Base-by-base conservation (phyloP, 2,797 vertebrate genomes). In the Parauchenoglanis ngamensis region DNA sequence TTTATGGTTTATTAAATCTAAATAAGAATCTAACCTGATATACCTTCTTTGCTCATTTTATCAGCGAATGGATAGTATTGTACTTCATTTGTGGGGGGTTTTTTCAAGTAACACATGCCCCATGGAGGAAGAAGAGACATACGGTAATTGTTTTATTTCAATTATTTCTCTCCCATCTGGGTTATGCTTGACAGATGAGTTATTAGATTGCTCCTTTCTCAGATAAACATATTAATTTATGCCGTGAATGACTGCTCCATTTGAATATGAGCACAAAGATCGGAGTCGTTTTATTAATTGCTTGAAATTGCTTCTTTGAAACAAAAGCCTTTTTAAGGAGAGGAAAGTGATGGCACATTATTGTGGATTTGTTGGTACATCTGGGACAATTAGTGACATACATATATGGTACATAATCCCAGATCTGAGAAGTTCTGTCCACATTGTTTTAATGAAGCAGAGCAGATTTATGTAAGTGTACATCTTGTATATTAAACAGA, bases 141-240 rank as follows among this genome's bases (percentile, higher is more conserved):
- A 91, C 91, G 89, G 91, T 94, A 95, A 95, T 95, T 94, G 94
- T 95, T 93, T 92, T 91, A 92, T 94, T 83, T 92, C 92, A 94
- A 93, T 92, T 94, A 93, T 92, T 90, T 92, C 90, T 90, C 93
- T 95, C 94, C 92, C 93, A 94, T 94, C 93, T 91, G 92, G 89
- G 92, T 89, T 67, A 85, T 89, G 92, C 93, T 93, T 96, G 95
- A 96, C 95, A 95, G 94, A 91, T 94, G 94, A 95, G 94, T 95
- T 96, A 96, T 95, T 95, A 95, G 94, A 95, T 92, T 94, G 94
- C 95, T 93, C 92, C 89, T 90, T 88, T 89, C 94, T 94, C 94
- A 95, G 94, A 95, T 95, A 95, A 95, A 95, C 94, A 95, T 94
- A 96, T 95, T 96, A 93, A 95, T 95, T 95, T 95, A 94, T 94